Percentiles rank a stretch among this genome's conserved stretches.
These are phyloP conservation scores for Sebastiscus albofasciatus DNA, from an alignment of 2,797 vertebrate genomes.

Conservation along the genomic window DNA sequence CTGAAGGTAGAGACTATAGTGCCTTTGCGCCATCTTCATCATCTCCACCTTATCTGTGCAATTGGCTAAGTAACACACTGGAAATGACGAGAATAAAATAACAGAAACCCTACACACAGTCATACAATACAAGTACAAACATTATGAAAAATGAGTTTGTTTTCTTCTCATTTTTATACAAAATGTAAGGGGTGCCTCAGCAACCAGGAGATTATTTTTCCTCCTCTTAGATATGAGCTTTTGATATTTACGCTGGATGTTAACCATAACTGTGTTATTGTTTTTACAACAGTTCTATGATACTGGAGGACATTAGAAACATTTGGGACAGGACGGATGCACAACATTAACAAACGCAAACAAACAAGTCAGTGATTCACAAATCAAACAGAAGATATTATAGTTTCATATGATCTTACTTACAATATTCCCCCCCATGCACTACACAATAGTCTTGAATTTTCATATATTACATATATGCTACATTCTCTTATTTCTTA, in stretches of 20 bases:
- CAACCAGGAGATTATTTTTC: slow-evolving; percentile 45
- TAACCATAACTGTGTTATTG: slow-evolving; percentile 49
- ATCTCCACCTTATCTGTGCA: slow-evolving; percentile 55
- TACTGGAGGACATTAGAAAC: slow-evolving; percentile 71
- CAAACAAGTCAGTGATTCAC: slow-evolving; percentile 78
- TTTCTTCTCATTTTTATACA: slow-evolving; percentile 69
- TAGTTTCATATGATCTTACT: slow-evolving; percentile 78
- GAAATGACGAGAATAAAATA: slow-evolving; percentile 70
- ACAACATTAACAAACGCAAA: slow-evolving; percentile 81
- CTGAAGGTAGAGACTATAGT: slow-evolving; percentile 21
- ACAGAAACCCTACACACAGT: slow-evolving; percentile 70
- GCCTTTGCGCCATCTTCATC: slow-evolving; percentile 44
- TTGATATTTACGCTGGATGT: slow-evolving; percentile 56
- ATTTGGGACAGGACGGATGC: slow-evolving; percentile 78
- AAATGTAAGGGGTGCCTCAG: slow-evolving; percentile 69
- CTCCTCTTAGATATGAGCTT: slow-evolving; percentile 58
- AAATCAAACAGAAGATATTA: slow-evolving; percentile 81
- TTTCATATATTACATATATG: slow-evolving; percentile 85
- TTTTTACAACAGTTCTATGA: slow-evolving; percentile 68
- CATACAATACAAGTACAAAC: slow-evolving; percentile 78
- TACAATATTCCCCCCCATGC: slow-evolving; percentile 79
- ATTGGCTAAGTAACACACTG: slow-evolving; percentile 59
- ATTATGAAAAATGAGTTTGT: slow-evolving; percentile 75
- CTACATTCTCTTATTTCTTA: slow-evolving; percentile 86
- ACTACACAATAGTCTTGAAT: slow-evolving; percentile 81